phyloP scores from a whole-genome alignment of 2,113 vertebrate species.

The Peromyscus polionotus region DNA sequence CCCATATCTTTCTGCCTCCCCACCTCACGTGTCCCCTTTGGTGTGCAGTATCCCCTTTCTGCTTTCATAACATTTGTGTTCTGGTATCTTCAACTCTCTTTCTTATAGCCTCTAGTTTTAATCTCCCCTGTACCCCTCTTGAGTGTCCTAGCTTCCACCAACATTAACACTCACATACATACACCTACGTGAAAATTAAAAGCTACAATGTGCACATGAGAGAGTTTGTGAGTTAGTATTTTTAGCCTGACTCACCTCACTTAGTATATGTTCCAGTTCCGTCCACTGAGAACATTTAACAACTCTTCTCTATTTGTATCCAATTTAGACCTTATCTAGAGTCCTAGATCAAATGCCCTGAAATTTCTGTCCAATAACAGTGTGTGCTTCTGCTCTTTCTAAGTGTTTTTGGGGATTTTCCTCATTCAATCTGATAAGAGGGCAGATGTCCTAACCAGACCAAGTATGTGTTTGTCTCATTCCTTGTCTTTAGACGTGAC shows the following conservation, averaged over 20 bases:
- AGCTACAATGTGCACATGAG: neutral
- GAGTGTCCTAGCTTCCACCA: neutral
- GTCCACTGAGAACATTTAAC: neutral
- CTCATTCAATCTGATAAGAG: neutral
- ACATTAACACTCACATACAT: neutral
- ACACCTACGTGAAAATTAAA: neutral
- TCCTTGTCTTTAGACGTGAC: neutral
- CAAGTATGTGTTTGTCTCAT: neutral
- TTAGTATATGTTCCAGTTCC: neutral
- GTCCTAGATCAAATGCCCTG: neutral
- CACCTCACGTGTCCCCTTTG: rapidly evolving
- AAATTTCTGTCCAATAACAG: neutral
- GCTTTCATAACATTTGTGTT: neutral
- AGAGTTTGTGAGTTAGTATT: neutral
- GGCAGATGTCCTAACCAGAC: neutral
- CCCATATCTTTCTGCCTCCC: neutral
- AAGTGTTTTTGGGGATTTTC: neutral
- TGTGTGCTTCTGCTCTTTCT: neutral
- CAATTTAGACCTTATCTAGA: conserved; percentile 1
- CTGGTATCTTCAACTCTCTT: neutral
- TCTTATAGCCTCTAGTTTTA: neutral
- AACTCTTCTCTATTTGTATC: neutral
- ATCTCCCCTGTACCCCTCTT: neutral
- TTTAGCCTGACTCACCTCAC: neutral
- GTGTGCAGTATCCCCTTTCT: neutral